These are phyloP conservation scores for Cristatella mucedo DNA, from an alignment of 2,888 invertebrate species.

Conservation along the genomic window DNA sequence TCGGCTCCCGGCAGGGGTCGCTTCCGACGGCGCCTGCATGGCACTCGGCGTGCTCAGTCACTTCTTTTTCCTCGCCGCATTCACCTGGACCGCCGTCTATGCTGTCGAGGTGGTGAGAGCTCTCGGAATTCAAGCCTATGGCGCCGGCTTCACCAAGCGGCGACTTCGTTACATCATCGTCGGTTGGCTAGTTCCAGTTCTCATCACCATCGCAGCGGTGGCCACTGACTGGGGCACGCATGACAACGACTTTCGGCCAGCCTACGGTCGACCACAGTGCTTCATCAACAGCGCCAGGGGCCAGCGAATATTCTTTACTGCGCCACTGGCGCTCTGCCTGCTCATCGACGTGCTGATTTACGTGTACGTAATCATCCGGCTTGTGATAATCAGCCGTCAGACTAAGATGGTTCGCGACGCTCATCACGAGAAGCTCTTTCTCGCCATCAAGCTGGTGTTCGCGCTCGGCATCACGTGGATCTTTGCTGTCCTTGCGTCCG, in stretches of 20 bases:
- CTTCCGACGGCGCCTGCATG: constrained; percentile 37
- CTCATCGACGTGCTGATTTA: constrained; percentile 4
- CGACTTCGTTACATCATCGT: constrained; percentile 10
- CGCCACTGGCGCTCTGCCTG: constrained; percentile 9
- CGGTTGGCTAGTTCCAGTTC: constrained; percentile 10
- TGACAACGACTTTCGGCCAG: neutral
- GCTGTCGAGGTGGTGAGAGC: constrained; percentile 47
- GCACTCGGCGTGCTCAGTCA: constrained; percentile 40
- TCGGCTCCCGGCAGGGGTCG: too few species aligned
- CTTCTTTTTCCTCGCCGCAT: constrained; percentile 43
- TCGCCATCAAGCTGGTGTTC: constrained; percentile 2
- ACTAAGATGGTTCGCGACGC: constrained; percentile 1
- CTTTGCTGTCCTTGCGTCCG: constrained; percentile 37
- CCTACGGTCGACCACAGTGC: constrained; percentile 10
- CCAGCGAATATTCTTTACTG: constrained; percentile 11
- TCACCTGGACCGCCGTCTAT: constrained; percentile 45
- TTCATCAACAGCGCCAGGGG: constrained; percentile 7
- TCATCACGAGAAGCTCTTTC: constrained; percentile 1
- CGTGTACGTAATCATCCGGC: neutral
- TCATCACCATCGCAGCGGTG: constrained; percentile 8
- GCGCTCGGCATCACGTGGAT: constrained; percentile 41
- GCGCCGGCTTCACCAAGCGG: constrained; percentile 4
- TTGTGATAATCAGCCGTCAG: neutral
- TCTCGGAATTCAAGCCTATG: constrained; percentile 17
- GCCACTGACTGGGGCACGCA: too few species aligned